A percentile compares a stretch with the other conserved stretches of the same genome.
Conservation (phyloP, 2,113 vertebrate genomes). For the Chlamydotis undulata region DNA sequence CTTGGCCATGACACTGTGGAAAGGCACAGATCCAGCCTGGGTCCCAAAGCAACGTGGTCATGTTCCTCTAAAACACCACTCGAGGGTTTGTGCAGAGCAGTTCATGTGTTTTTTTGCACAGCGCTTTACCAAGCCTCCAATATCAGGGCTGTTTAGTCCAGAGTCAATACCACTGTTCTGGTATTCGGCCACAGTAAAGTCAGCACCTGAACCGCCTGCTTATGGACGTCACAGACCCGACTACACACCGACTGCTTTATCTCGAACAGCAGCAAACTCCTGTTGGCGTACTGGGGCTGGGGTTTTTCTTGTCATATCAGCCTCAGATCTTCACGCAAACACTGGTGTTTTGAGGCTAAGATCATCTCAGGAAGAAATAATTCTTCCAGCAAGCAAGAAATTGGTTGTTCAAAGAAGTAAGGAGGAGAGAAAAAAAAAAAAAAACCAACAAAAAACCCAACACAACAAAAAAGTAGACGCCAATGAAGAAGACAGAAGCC, state of each 20-base stretch:
- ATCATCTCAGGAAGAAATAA: background rate
- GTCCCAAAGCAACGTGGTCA: background rate
- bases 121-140: background rate
- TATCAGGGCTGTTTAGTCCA: background rate
- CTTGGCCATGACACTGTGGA: background rate
- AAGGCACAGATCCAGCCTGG: background rate
- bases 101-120: background rate
- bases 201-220: background rate
- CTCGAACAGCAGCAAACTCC: background rate
- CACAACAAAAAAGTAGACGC: background rate
- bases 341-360: accelerated
- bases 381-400: background rate
- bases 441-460: no score
- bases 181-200: background rate
- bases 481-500: background rate
- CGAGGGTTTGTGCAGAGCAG: accelerated
- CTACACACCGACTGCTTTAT: accelerated
- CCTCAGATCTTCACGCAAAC: background rate
- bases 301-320: background rate
- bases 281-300: background rate
- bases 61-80: background rate
- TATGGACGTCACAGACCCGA: accelerated
- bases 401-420: accelerated
- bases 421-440: no score
- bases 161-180: background rate